Evolutionary conservation across 2,113 vertebrate species (phyloP).

Genomic region (Carettochelys insculpta): DNA sequence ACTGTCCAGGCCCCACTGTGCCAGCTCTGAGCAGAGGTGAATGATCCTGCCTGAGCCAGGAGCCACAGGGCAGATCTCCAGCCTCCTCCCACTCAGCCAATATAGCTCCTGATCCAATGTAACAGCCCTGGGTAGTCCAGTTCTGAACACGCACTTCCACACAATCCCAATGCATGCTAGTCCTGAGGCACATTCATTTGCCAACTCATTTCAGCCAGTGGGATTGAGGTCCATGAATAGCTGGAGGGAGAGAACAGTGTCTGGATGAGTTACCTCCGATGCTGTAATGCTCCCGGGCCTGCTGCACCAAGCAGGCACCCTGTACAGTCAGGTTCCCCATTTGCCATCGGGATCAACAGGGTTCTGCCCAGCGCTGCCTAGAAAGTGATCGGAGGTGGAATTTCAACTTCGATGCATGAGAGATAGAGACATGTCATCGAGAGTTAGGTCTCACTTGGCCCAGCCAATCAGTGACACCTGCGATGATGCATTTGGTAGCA

Average conservation of each 20-base stretch:
- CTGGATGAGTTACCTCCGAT: neutral
- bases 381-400: neutral
- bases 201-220: no score
- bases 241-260: neutral
- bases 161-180: no score
- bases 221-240: no score
- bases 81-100: neutral
- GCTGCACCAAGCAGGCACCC: neutral
- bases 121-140: no score
- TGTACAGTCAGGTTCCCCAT: neutral
- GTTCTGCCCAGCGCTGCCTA: neutral
- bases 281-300: neutral
- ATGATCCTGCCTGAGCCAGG: neutral
- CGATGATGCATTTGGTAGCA: neutral
- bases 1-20: no score
- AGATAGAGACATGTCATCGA: neutral
- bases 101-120: neutral
- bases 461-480: neutral
- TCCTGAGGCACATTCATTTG: no score
- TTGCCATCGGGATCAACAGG: neutral
- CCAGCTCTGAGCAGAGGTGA: no score
- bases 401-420: neutral
- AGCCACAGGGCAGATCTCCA: neutral
- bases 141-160: no score
- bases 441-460: neutral